Evolutionary conservation across 2,797 vertebrate genomes (phyloP).

Genomic region (Pseudomugil tenellus): DNA sequence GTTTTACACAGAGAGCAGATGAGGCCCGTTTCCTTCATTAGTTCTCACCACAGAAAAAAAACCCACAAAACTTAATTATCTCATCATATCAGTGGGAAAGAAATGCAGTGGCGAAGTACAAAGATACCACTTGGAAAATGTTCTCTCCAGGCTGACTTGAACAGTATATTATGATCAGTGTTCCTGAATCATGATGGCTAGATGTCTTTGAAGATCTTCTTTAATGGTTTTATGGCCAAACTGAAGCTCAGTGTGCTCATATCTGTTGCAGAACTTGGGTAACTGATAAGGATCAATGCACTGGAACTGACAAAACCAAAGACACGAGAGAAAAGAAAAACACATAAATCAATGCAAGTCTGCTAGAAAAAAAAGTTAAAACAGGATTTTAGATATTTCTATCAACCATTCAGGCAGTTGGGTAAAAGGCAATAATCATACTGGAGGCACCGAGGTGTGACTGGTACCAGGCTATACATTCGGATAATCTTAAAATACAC

Average conservation of each 20-base stretch:
- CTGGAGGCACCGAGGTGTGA: conserved; percentile 2
- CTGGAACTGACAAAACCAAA: conserved; percentile 37
- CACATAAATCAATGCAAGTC: conserved; percentile 37
- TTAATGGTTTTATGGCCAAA: conserved; percentile 38
- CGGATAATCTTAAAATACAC: conserved; percentile 28
- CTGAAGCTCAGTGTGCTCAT: conserved; percentile 28
- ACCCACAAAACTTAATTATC: not conserved
- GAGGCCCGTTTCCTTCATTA: conserved; percentile 53
- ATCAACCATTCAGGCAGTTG: conserved; percentile 19
- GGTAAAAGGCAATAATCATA: conserved; percentile 53
- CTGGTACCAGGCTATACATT: conserved; percentile 9
- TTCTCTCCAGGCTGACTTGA: not conserved
- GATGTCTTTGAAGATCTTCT: conserved; percentile 16
- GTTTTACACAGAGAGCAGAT: conserved; percentile 51
- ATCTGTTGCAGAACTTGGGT: conserved; percentile 47
- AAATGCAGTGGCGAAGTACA: too few relatives aligned
- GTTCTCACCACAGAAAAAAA: conserved; percentile 29
- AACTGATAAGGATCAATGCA: conserved; percentile 59
- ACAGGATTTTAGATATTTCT: conserved; percentile 31
- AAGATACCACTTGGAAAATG: not conserved
- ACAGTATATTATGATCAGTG: conserved; percentile 4
- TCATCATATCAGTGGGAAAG: not conserved
- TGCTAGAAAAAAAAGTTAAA: conserved; percentile 34
- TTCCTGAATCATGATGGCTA: conserved; percentile 11
- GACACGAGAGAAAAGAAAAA: conserved; percentile 16